These are phyloP conservation scores for Herpetotheres cachinnans DNA, from an alignment of 2,113 vertebrate species.

Conservation along the genomic window DNA sequence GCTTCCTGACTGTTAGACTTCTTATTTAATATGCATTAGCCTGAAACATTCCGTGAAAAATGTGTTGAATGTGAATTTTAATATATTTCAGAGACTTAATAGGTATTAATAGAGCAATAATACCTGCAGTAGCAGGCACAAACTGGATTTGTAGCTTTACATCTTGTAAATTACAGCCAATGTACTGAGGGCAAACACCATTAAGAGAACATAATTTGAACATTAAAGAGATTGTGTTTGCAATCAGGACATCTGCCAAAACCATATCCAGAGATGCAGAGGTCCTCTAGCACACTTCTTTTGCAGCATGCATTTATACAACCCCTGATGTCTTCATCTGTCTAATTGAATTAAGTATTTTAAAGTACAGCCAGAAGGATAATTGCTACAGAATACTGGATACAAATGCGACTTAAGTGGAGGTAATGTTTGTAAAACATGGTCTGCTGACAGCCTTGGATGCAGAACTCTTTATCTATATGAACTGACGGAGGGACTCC, in stretches of 20 bases:
- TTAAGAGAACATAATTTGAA: conserved; percentile 42
- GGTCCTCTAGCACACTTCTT: neutral
- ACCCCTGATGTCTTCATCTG: neutral
- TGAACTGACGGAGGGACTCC: neutral
- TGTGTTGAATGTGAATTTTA: neutral
- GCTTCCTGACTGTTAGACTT: neutral
- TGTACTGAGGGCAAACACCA: conserved; percentile 12
- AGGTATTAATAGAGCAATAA: conserved; percentile 54
- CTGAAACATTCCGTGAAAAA: conserved; percentile 14
- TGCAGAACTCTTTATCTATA: neutral
- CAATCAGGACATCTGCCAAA: conserved; percentile 34
- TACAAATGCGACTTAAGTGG: neutral
- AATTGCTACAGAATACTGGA: neutral
- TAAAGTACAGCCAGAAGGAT: neutral
- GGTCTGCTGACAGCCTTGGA: neutral
- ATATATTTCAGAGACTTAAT: conserved; percentile 44
- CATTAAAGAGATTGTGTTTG: conserved; percentile 29
- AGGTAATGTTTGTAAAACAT: neutral
- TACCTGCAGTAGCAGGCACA: neutral
- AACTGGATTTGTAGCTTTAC: neutral
- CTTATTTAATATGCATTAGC: conserved; percentile 23
- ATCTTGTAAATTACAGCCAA: conserved; percentile 31
- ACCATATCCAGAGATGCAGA: neutral
- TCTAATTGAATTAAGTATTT: neutral
- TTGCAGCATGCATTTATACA: neutral